A percentile compares a stretch with the other conserved stretches of the same genome.
Evolutionary conservation across 64 coral and sea anemone genomes (phyloP).

Genomic region (Pachyseris speciosa): DNA sequence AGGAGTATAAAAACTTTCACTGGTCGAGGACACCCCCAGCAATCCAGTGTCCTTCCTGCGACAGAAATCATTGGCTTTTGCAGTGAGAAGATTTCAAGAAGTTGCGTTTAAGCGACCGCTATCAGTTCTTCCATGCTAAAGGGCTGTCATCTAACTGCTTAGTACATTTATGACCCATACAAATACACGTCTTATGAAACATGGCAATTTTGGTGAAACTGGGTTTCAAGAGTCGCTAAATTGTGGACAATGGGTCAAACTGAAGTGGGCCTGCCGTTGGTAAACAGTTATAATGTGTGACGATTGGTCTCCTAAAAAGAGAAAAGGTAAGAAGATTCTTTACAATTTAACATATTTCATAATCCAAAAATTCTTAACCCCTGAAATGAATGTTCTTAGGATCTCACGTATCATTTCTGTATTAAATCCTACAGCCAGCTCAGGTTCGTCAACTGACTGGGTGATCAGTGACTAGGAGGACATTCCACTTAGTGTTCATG

Average conservation of each 20-base stretch:
- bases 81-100: conserved; percentile 59
- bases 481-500: not conserved
- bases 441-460: not conserved
- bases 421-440: not conserved
- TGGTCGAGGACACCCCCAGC: not conserved
- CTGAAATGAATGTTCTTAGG: not conserved
- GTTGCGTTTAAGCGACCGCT: conserved; percentile 8
- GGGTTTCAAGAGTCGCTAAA: not conserved
- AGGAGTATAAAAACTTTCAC: not conserved
- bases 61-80: conserved; percentile 64
- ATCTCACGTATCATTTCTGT: not conserved
- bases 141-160: conserved; percentile 65
- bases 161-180: too few species aligned
- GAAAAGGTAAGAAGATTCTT: not conserved
- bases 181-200: too few species aligned
- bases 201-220: too few species aligned
- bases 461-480: not conserved
- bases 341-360: not conserved
- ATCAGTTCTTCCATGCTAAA: conserved; percentile 51
- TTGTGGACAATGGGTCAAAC: not conserved
- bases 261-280: not conserved
- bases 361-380: not conserved
- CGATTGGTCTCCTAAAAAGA: not conserved
- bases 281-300: not conserved
- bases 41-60: conserved; percentile 44